These are phyloP conservation scores for Patiria pectinifera DNA, from an alignment of 53 echinoderm and acorn worm species.

Conservation along the genomic window DNA sequence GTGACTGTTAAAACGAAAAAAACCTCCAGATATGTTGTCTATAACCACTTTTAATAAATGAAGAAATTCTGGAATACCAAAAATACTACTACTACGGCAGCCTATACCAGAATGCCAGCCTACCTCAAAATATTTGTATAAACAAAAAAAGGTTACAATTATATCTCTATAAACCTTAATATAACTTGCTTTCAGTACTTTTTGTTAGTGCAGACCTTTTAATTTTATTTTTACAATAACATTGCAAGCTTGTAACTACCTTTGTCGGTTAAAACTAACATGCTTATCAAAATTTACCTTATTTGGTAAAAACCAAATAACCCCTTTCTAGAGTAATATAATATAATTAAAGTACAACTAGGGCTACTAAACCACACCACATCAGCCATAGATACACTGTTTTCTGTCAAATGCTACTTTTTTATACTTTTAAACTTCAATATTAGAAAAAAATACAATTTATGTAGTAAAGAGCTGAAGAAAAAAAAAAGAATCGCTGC, in stretches of 20 bases:
- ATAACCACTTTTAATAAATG: background rate
- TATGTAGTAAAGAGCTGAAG: background rate
- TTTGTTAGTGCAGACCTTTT: slow-evolving; percentile 49
- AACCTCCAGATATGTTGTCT: background rate
- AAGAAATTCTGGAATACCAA: background rate
- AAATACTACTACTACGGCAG: background rate
- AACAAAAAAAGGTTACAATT: slow-evolving; percentile 15
- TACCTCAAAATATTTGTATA: background rate
- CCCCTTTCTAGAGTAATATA: background rate
- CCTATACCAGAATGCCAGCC: background rate
- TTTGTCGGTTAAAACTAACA: slow-evolving; percentile 2
- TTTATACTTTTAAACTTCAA: background rate
- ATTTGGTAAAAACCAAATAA: background rate
- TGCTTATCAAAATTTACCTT: slow-evolving; percentile 18
- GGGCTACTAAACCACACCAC: slow-evolving; percentile 28
- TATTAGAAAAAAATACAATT: background rate
- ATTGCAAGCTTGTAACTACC: slow-evolving; percentile 23
- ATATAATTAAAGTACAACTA: background rate
- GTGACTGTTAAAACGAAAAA: background rate
- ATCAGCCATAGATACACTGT: slow-evolving; percentile 9
- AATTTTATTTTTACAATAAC: slow-evolving; percentile 23
- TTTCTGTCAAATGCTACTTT: slow-evolving; percentile 16
- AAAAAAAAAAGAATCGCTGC: background rate
- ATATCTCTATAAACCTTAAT: background rate
- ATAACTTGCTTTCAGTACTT: slow-evolving; percentile 53